phyloP scores from a whole-genome alignment of 1,140 invertebrate genomes.

The Hycleus cichorii region DNA sequence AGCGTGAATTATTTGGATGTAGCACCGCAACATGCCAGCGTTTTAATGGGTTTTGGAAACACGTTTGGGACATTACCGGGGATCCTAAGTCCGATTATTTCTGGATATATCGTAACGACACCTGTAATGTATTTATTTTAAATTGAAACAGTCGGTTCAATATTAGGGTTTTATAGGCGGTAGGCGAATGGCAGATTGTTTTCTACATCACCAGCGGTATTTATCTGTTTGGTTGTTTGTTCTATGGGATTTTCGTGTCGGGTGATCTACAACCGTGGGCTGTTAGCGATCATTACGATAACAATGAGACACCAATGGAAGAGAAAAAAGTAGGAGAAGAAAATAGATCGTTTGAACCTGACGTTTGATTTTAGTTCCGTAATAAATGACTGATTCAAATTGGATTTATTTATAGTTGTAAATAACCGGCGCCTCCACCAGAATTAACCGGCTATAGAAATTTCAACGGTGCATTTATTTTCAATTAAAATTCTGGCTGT shows the following conservation, averaged over 20 bases:
- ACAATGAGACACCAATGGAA: slow-evolving; percentile 1
- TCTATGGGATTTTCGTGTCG: slow-evolving; percentile 74
- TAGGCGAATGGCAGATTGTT: slow-evolving; percentile 71
- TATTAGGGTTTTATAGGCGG: slow-evolving; percentile 48
- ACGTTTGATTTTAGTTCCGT: not conserved
- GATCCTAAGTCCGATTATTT: slow-evolving; percentile 73
- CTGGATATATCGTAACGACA: slow-evolving; percentile 67
- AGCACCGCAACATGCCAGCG: slow-evolving; percentile 72
- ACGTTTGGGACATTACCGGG: slow-evolving; percentile 83
- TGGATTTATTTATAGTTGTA: too few relatives aligned
- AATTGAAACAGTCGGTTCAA: not conserved
- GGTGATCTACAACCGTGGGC: slow-evolving; percentile 77
- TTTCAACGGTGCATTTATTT: too few relatives aligned
- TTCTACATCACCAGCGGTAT: slow-evolving; percentile 75
- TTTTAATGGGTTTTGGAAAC: slow-evolving; percentile 81
- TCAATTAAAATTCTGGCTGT: too few relatives aligned
- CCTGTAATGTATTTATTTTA: slow-evolving; percentile 44
- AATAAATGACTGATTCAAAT: not conserved
- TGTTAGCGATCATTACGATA: not conserved
- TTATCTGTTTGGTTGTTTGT: slow-evolving; percentile 67
- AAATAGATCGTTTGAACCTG: slow-evolving; percentile 8
- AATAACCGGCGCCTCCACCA: too few relatives aligned
- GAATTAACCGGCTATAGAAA: too few relatives aligned
- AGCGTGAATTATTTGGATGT: slow-evolving; percentile 84
- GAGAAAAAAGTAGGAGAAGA: not conserved